phyloP scores from a whole-genome alignment of 2,888 invertebrate species.

The Drosophila niveifrons region DNA sequence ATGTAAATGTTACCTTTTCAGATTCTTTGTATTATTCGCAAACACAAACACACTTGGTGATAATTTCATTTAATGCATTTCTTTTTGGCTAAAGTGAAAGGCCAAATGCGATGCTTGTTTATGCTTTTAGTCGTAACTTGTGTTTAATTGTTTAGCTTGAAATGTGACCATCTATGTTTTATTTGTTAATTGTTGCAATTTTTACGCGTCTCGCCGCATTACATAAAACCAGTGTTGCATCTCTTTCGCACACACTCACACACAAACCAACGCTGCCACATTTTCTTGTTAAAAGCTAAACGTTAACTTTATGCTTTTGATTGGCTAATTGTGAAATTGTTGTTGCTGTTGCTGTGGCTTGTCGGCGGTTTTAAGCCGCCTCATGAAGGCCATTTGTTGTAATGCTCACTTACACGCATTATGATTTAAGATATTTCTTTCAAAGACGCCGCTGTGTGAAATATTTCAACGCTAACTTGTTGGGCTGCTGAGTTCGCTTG shows the following conservation, averaged over 20 bases:
- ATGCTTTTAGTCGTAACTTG: constrained; percentile 15
- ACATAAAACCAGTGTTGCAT: constrained; percentile 54
- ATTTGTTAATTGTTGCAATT: constrained; percentile 66
- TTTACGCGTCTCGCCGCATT: constrained; percentile 44
- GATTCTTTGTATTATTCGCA: constrained; percentile 5
- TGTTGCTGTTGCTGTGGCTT: constrained; percentile 19
- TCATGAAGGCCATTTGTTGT: constrained; percentile 65
- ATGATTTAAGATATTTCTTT: constrained; percentile 63
- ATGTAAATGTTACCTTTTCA: no score
- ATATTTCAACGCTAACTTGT: constrained; percentile 38
- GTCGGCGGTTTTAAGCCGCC: constrained; percentile 22
- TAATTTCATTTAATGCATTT: constrained; percentile 3
- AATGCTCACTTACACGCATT: constrained; percentile 69
- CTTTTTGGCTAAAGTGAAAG: constrained; percentile 49
- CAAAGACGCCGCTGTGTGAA: constrained; percentile 60
- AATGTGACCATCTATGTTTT: constrained; percentile 53
- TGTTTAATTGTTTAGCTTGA: constrained; percentile 57
- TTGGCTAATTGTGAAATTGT: constrained; percentile 59
- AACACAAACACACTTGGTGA: constrained; percentile 2
- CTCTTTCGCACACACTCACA: constrained; percentile 24
- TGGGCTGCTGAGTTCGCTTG: not conserved
- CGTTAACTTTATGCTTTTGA: constrained; percentile 41
- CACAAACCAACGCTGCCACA: constrained; percentile 23
- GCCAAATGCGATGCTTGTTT: constrained; percentile 39
- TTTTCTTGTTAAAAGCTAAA: constrained; percentile 54